These are phyloP conservation scores for Phainopepla nitens DNA, from an alignment of 2,113 vertebrate genomes.

Conservation along the genomic window DNA sequence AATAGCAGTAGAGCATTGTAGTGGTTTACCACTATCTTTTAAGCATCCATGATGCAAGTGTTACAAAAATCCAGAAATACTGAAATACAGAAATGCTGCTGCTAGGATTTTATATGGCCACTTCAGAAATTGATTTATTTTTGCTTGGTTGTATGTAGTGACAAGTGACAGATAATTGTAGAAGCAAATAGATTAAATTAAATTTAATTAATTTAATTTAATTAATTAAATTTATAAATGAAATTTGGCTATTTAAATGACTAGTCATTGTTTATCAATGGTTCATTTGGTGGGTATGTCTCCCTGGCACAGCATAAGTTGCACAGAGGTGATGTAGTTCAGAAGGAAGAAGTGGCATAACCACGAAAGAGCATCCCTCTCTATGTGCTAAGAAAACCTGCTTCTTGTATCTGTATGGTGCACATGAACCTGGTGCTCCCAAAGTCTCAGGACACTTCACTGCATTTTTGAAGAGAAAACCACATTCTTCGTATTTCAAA, in stretches of 20 bases:
- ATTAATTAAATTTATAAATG: neutral
- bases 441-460: neutral
- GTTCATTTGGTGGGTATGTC: neutral
- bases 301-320: neutral
- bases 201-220: too few relatives aligned
- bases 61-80: neutral
- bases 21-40: neutral
- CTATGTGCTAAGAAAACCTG: neutral
- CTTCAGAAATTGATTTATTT: neutral
- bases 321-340: neutral
- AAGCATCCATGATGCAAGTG: neutral
- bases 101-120: neutral
- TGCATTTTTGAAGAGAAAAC: neutral
- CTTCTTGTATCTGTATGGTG: neutral
- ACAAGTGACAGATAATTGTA: neutral
- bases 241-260: neutral
- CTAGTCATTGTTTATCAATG: neutral
- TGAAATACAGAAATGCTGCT: too few relatives aligned
- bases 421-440: neutral
- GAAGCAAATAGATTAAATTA: neutral
- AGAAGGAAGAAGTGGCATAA: neutral
- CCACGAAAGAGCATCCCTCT: rapidly evolving
- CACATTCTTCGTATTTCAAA: neutral
- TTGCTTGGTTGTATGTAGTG: neutral
- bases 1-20: neutral